Evolutionary conservation across 2,888 invertebrate species (phyloP), one percentile per base, ranked within the genome.

Genomic region (Agriopis aurantiaria): DNA sequence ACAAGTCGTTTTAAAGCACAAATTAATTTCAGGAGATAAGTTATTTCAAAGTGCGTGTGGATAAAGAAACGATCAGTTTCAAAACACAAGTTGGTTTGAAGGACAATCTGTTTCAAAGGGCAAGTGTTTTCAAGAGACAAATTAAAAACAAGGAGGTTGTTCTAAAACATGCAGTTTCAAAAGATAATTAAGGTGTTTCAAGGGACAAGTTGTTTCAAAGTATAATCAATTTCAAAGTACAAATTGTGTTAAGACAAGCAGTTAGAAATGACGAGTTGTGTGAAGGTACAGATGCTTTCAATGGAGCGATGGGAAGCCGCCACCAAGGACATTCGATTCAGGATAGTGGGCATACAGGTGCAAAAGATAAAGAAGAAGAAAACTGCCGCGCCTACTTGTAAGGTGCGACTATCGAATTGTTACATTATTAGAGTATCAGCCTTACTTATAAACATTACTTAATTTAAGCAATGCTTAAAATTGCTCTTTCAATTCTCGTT

Each of bases 291-390:
- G 12, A 46, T 48, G 14, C 14, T 60, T 8, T 41, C 40, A 10
- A 69, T 82, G 83, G 83, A 85, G 4, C 77, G 76, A 3, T 84
- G 83, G 80, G 66, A 68, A 51, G 76, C 74, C 3, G 68, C 71
- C 46, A 70, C 75, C 2, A 83, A 80, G 49, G 82, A 80, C 49
- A 72, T 91, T 1, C 80, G 80, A 11, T 84, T 85, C 63, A 80
- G 85, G 0, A 83, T 88, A 41, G 79, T 91, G 2, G 91, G 92
- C 33, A 88, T 91, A 65, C 89, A 89, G 74, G 82, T 79, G 48
- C 79, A 65, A 63, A 82, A 74, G 53, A 68, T 83, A 1, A 80
- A 81, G 52, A 77, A 78, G 71, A 81, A 75, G 62, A 80, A 75
- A 56, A 75, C 82, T 0, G 82, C 86, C 0, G 75, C 79, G 0